Percentiles rank a stretch among this genome's conserved stretches.
Conservation (phyloP, 2,797 vertebrate species). For the Acanthiza pusilla region DNA sequence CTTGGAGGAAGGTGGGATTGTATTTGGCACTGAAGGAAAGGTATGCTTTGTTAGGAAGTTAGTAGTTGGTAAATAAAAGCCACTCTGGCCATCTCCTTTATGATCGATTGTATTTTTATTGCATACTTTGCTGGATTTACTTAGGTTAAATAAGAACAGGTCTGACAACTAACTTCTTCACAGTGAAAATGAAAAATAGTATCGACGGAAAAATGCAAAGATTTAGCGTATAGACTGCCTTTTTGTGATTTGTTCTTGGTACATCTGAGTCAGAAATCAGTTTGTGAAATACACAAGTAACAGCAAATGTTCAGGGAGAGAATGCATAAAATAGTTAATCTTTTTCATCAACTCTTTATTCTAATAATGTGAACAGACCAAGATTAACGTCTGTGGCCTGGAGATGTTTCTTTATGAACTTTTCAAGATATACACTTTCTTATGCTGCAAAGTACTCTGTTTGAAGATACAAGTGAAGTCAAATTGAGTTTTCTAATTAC, state of each 20-base stretch:
- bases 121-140: neutral
- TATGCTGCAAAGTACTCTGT: neutral
- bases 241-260: neutral
- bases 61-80: neutral
- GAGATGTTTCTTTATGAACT: neutral
- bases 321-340: neutral
- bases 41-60: neutral
- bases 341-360: neutral
- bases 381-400: neutral
- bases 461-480: neutral
- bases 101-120: neutral
- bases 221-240: neutral
- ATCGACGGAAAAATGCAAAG: neutral
- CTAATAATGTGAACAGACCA: neutral
- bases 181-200: neutral
- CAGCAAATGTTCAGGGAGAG: neutral
- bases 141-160: neutral
- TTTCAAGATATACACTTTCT: neutral
- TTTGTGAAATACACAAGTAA: neutral
- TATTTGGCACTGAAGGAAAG: neutral
- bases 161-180: neutral
- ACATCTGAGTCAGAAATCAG: neutral
- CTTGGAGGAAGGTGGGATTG: neutral
- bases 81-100: neutral
- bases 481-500: constrained; percentile 19